Base-by-base conservation (phyloP, 2,113 vertebrate genomes). In the Brachypodius melanocephalos region DNA sequence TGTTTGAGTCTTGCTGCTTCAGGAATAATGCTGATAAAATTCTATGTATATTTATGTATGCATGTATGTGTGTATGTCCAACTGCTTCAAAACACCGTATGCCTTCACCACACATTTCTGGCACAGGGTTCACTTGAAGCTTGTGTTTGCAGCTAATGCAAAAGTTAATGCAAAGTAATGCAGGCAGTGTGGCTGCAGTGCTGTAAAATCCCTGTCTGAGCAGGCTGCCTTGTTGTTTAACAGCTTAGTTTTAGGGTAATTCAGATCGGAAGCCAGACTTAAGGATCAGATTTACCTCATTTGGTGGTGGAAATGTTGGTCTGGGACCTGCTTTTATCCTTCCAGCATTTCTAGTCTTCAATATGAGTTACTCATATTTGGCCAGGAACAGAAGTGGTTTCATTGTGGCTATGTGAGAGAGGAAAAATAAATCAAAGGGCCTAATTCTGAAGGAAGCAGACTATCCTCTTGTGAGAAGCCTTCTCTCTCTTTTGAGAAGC, bases 371-470 rank as follows among this genome's bases (percentile, higher is more conserved):
- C 21, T 80, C 12, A 26, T n/a, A 75, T n/a, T 43, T 69, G 78
- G 65, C 63, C 78, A 73, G 61, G 55, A 43, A 54, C 43, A 25
- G 73, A 76, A 79, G 59, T 62, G 77, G 26, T 85, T 90, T 80
- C 24, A 32, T 15, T 76, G 57, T 75, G 67, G 22, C 58, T 74
- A 21, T 38, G 19, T 65, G 77, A 93, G 52, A 85, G 29, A 87
- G 14, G 32, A 89, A 88, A 83, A 57, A 89, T 69, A 95, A 93
- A 91, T 95, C 58, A 91, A 73, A 87, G 20, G 26, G 31, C 18
- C 59, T 89, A 72, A 88, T 80, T 89, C 49, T 91, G 58, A 46
- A 73, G 81, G 79, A 93, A 96, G n/a, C 38, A 87, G 38, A 12
- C 45, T 90, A 13, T 80, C 83, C 74, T 88, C 69, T 38, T 62